A percentile compares a stretch with the other conserved stretches of the same genome.
Evolutionary conservation across 2,797 vertebrate genomes (phyloP).

Genomic region (Leuciscus waleckii): DNA sequence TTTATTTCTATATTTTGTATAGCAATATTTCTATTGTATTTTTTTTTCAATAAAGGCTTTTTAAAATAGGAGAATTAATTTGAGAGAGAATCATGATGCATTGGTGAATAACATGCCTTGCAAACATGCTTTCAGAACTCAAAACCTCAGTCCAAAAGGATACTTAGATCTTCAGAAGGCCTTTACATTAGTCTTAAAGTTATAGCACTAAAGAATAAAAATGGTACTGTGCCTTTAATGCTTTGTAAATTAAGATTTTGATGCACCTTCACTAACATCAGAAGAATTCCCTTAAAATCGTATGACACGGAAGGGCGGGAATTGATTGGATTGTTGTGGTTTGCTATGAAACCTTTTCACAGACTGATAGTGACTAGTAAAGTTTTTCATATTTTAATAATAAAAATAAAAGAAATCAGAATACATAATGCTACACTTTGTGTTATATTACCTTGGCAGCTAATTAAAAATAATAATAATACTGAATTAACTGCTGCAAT

Average conservation of each 20-base stretch:
- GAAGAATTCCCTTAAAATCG: background rate
- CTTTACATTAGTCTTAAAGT: background rate
- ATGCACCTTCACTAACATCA: background rate
- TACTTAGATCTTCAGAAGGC: background rate
- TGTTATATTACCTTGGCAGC: no score
- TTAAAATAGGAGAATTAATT: background rate
- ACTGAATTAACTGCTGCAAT: no score
- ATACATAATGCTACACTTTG: no score
- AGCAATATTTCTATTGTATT: no score
- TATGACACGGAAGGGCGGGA: background rate
- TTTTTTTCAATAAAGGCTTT: background rate
- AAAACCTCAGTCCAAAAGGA: background rate
- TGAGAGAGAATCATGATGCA: background rate
- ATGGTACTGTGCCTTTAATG: background rate
- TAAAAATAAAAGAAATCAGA: no score
- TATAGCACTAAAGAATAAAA: background rate
- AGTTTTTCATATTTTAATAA: no score
- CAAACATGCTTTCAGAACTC: background rate
- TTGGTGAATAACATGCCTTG: background rate
- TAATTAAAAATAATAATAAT: no score
- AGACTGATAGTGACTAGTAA: no score
- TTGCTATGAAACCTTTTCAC: no score
- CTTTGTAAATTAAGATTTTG: background rate
- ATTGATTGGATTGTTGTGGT: background rate
- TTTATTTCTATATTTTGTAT: no score